A percentile compares a stretch with the other conserved stretches of the same genome.
Evolutionary conservation across 2,113 vertebrate species (phyloP).

Genomic region (Hippopotamus amphibius): DNA sequence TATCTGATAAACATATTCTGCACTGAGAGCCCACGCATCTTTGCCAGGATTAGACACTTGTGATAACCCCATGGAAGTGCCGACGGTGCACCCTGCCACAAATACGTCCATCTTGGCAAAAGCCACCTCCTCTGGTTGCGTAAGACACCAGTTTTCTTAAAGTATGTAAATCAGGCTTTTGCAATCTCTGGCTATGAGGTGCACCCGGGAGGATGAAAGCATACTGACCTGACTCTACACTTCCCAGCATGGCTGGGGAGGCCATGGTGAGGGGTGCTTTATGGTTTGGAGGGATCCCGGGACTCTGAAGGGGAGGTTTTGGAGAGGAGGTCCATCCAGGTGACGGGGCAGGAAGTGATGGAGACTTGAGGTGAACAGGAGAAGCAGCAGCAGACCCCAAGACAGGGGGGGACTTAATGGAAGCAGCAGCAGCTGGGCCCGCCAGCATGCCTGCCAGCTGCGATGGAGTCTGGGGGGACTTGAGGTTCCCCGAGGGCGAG

Average conservation of each 20-base stretch:
- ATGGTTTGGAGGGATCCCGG: conserved; percentile 95
- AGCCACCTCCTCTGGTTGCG: neutral
- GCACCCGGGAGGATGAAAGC: neutral
- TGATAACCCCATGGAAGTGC: neutral
- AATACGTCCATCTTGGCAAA: neutral
- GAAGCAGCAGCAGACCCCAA: conserved; percentile 99
- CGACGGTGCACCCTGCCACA: neutral
- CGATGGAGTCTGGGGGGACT: conserved; percentile 98
- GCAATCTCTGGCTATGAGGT: neutral
- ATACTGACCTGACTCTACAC: conserved; percentile 93
- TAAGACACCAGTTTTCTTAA: neutral
- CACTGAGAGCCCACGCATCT: neutral
- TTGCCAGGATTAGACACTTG: neutral
- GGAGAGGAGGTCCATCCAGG: conserved; percentile 99
- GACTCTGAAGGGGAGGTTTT: conserved; percentile 98
- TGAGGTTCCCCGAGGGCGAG: conserved; percentile 98
- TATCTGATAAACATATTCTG: neutral
- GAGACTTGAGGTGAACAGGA: conserved; percentile 99
- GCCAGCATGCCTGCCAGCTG: conserved; percentile 98
- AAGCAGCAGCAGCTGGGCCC: conserved; percentile 93
- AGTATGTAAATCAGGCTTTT: neutral
- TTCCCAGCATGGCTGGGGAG: conserved; percentile 97
- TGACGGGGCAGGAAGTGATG: conserved; percentile 97
- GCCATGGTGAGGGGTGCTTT: conserved; percentile 96
- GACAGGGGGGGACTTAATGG: conserved; percentile 98